Evolutionary conservation across 1,140 invertebrate genomes (phyloP).

Genomic region (Cyclina sinensis): DNA sequence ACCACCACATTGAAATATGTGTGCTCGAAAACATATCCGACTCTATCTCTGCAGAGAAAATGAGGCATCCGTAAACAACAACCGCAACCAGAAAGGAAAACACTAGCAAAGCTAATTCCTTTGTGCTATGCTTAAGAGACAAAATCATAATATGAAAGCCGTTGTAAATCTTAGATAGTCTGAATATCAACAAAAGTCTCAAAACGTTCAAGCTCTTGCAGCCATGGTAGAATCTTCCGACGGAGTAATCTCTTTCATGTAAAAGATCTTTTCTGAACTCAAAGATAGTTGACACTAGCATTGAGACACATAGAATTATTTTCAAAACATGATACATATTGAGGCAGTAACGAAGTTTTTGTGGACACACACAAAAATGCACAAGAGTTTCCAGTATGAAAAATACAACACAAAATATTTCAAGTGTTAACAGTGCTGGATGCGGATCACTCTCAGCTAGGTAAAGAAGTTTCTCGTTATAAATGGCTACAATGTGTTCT

Average conservation of each 20-base stretch:
- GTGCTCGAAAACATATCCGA: conserved; percentile 89
- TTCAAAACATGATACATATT: not conserved
- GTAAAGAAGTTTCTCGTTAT: not conserved
- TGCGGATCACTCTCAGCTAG: not conserved
- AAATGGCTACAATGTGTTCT: not conserved
- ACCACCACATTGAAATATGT: conserved; percentile 99
- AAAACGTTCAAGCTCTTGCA: not conserved
- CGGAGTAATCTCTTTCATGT: conserved; percentile 6
- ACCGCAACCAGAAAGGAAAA: conserved; percentile 2
- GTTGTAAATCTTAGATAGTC: not conserved
- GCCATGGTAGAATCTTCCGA: not conserved
- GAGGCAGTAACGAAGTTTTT: not conserved
- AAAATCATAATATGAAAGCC: conserved; percentile 6
- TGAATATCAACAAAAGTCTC: conserved; percentile 12
- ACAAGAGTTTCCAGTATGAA: conserved; percentile 4
- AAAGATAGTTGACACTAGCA: not conserved
- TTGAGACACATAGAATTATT: not conserved
- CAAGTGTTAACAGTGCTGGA: not conserved
- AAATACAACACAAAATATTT: conserved; percentile 8
- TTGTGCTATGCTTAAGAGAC: not conserved
- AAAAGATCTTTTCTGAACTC: not conserved
- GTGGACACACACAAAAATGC: not conserved
- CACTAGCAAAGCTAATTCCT: not conserved
- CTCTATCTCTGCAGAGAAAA: conserved; percentile 85
- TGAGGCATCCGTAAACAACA: conserved; percentile 88